phyloP scores from a whole-genome alignment of 2,888 invertebrate genomes.

The Troides aeacus region DNA sequence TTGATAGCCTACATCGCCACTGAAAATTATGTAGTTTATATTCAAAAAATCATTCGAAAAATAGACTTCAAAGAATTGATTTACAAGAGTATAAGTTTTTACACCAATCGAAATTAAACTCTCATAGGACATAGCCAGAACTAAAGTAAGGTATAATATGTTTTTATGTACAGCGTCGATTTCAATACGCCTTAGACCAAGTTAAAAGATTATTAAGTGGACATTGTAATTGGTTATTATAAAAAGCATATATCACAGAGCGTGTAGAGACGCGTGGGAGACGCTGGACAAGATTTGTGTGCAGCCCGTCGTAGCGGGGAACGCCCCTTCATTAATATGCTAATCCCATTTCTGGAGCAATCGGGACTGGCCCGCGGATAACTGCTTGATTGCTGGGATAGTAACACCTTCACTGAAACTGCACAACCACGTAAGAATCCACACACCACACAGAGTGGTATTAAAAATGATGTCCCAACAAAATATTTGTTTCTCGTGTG shows the following conservation, averaged over 20 bases:
- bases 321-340: conserved; percentile 78
- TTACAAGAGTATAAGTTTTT: too few species aligned
- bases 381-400: conserved; percentile 32
- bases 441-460: neutral
- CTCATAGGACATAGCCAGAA: too few species aligned
- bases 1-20: too few species aligned
- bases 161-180: neutral
- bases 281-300: conserved; percentile 61
- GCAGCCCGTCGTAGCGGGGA: conserved; percentile 39
- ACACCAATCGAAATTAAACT: too few species aligned
- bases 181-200: conserved; percentile 12
- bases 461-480: neutral
- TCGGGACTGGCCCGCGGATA: conserved; percentile 42
- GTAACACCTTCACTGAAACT: conserved; percentile 31
- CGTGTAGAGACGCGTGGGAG: conserved; percentile 52
- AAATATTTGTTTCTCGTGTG: conserved; percentile 25
- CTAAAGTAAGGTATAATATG: neutral
- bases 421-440: conserved; percentile 11
- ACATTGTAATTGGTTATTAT: conserved; percentile 75
- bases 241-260: conserved; percentile 68
- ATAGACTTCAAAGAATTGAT: too few species aligned
- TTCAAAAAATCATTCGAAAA: too few species aligned
- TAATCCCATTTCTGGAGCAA: conserved; percentile 65
- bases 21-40: too few species aligned
- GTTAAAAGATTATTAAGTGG: conserved; percentile 37